phyloP scores from a whole-genome alignment of 2,797 vertebrate genomes.

The Rhynchonycteris naso region DNA sequence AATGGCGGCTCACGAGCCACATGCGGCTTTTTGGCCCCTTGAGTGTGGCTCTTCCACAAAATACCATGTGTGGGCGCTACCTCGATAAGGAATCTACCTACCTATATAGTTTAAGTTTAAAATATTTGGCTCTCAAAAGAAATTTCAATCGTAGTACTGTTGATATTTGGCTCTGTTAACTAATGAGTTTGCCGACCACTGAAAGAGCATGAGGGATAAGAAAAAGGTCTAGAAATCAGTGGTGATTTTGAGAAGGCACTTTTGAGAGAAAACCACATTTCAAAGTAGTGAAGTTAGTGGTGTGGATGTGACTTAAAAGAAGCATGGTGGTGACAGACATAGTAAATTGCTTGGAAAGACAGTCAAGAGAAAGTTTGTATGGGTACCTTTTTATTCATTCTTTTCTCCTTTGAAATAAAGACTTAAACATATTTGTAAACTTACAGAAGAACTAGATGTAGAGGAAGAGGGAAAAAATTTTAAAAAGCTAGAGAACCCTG shows the following conservation, averaged over 20 bases:
- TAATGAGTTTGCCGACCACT: too few relatives aligned
- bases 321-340: neutral
- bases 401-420: slow-evolving; percentile 7
- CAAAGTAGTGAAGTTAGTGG: neutral
- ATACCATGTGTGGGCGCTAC: too few relatives aligned
- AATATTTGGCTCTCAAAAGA: too few relatives aligned
- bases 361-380: neutral
- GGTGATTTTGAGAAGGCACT: slow-evolving; percentile 36
- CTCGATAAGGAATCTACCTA: too few relatives aligned
- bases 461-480: neutral
- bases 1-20: too few relatives aligned
- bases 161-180: too few relatives aligned
- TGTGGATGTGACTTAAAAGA: slow-evolving; percentile 18
- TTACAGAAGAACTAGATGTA: neutral
- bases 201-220: neutral
- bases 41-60: too few relatives aligned
- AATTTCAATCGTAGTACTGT: too few relatives aligned
- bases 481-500: slow-evolving; percentile 5
- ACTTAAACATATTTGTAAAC: neutral
- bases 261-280: slow-evolving; percentile 40
- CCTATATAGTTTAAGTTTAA: too few relatives aligned
- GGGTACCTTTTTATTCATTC: neutral
- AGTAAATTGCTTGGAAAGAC: neutral
- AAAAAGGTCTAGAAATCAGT: neutral
- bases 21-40: too few relatives aligned